Percentiles rank a stretch among this genome's conserved stretches.
phyloP scores from a whole-genome alignment of 2,113 vertebrate genomes.

The Oriolus oriolus region DNA sequence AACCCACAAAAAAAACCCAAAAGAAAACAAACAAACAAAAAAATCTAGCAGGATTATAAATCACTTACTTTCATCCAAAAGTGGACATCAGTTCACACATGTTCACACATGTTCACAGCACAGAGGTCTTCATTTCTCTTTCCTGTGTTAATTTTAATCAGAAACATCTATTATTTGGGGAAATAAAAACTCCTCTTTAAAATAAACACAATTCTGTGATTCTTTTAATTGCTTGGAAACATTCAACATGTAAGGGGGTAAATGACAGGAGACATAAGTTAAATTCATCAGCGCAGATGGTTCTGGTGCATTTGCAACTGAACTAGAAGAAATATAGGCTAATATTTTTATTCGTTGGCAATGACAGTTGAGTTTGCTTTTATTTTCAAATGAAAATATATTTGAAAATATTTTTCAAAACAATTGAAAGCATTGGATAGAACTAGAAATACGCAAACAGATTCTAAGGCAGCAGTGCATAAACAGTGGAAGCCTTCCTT shows the following conservation, averaged over 20 bases:
- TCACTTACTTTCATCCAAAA: not conserved
- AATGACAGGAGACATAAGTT: not conserved
- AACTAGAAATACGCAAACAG: not conserved
- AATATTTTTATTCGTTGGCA: not conserved
- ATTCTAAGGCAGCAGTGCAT: not conserved
- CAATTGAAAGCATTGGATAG: not conserved
- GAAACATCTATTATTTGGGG: not conserved
- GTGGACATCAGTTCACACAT: not conserved
- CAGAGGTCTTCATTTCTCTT: not conserved
- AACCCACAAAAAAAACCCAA: not conserved
- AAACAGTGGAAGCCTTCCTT: not conserved
- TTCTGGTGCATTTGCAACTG: not conserved
- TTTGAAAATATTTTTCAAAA: not conserved
- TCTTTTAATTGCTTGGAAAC: not conserved
- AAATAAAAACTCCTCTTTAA: not conserved
- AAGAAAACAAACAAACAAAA: not conserved
- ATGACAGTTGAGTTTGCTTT: not conserved
- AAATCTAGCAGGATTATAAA: not conserved
- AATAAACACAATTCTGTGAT: not conserved
- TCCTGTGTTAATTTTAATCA: not conserved
- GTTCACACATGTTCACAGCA: not conserved
- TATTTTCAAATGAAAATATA: not conserved
- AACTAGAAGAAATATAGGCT: not conserved
- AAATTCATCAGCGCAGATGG: not conserved
- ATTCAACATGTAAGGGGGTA: not conserved